Conservation (phyloP, 2,113 vertebrate species). For the Panurus biarmicus region DNA sequence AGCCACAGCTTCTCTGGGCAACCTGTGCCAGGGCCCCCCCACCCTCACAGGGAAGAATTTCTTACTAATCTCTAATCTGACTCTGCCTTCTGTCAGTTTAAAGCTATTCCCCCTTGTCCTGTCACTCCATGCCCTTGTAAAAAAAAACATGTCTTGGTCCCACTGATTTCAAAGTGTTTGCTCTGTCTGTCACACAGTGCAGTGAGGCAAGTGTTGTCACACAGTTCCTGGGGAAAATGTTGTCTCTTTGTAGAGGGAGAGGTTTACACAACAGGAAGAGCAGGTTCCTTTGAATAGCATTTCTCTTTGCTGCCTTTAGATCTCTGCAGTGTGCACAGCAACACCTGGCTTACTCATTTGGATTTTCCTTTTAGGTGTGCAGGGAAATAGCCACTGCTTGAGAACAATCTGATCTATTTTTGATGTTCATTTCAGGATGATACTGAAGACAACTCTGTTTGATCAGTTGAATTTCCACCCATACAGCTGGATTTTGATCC, state of each 20-base stretch:
- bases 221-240: background rate
- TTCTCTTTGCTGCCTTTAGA: conserved; percentile 18
- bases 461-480: background rate
- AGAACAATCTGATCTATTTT: background rate
- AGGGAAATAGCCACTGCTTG: background rate
- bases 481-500: background rate
- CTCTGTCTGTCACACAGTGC: background rate
- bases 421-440: background rate
- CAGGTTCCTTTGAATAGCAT: conserved; percentile 36
- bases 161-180: background rate
- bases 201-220: background rate
- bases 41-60: background rate
- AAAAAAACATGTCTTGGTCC: background rate
- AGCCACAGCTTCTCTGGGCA: background rate
- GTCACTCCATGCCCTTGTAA: background rate
- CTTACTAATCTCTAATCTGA: background rate
- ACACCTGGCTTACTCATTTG: background rate
- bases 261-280: conserved; percentile 16
- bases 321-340: background rate
- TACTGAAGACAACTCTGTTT: background rate
- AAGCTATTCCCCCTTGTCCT: background rate
- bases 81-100: background rate
- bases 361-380: background rate
- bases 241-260: background rate
- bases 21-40: background rate